A percentile compares a stretch with the other conserved stretches of the same genome.
Evolutionary conservation across 1,140 invertebrate genomes (phyloP).

Genomic region (Calliphora vicina): DNA sequence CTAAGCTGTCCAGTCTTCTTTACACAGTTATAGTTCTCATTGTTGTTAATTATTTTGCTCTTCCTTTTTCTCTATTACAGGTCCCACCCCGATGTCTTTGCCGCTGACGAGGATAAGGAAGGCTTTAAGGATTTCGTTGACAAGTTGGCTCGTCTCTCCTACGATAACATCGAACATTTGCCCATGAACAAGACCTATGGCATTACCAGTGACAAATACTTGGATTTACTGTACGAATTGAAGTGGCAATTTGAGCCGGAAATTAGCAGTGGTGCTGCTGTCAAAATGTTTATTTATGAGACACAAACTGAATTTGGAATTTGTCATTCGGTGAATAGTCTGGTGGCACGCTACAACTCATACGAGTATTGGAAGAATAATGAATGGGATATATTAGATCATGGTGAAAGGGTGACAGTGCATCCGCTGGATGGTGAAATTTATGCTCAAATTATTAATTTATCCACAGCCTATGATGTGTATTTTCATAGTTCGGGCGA

Average conservation of each 20-base stretch:
- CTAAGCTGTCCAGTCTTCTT: no score
- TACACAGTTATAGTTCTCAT: no score
- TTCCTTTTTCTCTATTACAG: background rate
- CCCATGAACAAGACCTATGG: constrained; percentile 63
- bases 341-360: constrained; percentile 70
- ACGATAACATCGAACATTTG: constrained; percentile 67
- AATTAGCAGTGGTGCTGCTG: constrained; percentile 67
- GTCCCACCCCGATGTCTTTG: constrained; percentile 48
- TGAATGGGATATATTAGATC: constrained; percentile 65
- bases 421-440: constrained; percentile 76
- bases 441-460: constrained; percentile 74
- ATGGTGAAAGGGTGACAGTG: constrained; percentile 68
- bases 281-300: constrained; percentile 65
- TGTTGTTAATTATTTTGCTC: background rate
- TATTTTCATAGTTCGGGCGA: constrained; percentile 69
- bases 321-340: constrained; percentile 73
- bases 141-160: constrained; percentile 67
- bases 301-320: constrained; percentile 73
- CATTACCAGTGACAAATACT: constrained; percentile 66
- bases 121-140: constrained; percentile 66
- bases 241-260: constrained; percentile 67
- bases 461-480: constrained; percentile 69
- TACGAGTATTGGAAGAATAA: constrained; percentile 68
- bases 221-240: constrained; percentile 67
- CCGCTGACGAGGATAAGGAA: constrained; percentile 64